These are phyloP conservation scores for Leistus spinibarbis DNA, from an alignment of 2,888 invertebrate genomes.

Conservation along the genomic window DNA sequence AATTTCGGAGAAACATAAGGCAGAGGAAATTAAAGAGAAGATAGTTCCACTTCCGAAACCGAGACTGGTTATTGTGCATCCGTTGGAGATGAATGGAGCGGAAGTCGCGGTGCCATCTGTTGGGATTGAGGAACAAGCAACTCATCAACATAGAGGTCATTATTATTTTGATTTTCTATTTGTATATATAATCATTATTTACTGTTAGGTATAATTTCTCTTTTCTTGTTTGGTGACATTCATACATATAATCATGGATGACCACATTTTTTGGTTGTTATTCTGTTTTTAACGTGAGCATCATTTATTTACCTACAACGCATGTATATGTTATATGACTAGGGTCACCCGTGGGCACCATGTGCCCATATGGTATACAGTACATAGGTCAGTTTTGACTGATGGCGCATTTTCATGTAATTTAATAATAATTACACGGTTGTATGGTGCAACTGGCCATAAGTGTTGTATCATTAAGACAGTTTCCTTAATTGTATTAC, in stretches of 20 bases:
- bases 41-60: constrained; percentile 70
- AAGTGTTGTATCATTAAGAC: no score
- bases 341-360: no score
- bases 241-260: neutral
- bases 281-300: neutral
- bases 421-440: no score
- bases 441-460: no score
- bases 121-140: constrained; percentile 4
- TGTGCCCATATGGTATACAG: no score
- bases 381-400: no score
- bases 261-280: neutral
- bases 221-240: neutral
- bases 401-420: no score
- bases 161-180: neutral
- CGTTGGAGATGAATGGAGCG: constrained; percentile 81
- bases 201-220: neutral
- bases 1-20: constrained; percentile 66
- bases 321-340: no score
- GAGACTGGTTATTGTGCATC: constrained; percentile 85
- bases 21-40: constrained; percentile 60
- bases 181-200: neutral
- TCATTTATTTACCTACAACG: no score
- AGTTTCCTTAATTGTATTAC: no score
- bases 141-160: neutral
- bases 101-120: constrained; percentile 63